A percentile compares a stretch with the other conserved stretches of the same genome.
Conservation (phyloP, 2,888 invertebrate genomes). For the Belgica antarctica region DNA sequence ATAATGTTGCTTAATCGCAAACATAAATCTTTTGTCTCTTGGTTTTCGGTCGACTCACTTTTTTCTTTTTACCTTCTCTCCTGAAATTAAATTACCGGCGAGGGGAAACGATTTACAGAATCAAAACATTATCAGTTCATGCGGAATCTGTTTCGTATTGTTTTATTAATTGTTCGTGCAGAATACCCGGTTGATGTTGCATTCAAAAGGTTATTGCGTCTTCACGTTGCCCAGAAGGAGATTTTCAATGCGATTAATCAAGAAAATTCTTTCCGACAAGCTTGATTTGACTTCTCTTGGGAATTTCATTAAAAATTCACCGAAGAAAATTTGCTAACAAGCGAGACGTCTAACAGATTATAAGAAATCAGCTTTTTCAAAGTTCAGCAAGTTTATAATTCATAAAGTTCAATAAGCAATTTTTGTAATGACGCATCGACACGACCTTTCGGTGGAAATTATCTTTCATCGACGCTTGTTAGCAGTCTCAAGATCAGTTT, state of each 20-base stretch:
- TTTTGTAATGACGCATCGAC: neutral
- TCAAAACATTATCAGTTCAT: neutral
- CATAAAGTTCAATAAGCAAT: conserved; percentile 11
- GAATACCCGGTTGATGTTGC: neutral
- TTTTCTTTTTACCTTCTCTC: neutral
- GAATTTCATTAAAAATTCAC: no score
- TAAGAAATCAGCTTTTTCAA: no score
- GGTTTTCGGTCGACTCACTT: neutral
- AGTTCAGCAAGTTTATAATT: neutral
- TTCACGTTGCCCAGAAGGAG: conserved; percentile 19
- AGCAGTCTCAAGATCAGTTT: no score
- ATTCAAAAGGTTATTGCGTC: no score
- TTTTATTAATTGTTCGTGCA: conserved; percentile 20
- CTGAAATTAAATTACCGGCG: neutral
- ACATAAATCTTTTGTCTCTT: conserved; percentile 17
- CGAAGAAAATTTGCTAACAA: no score
- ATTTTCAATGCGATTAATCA: no score
- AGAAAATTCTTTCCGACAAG: no score
- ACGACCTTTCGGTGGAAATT: neutral
- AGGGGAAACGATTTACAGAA: neutral
- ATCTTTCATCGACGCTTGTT: no score
- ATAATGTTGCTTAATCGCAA: conserved; percentile 10
- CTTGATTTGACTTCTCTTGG: no score
- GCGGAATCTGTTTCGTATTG: neutral
- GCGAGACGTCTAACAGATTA: no score